These are phyloP conservation scores for Gobio occitaniae DNA, from an alignment of 2,797 vertebrate genomes.

Conservation along the genomic window DNA sequence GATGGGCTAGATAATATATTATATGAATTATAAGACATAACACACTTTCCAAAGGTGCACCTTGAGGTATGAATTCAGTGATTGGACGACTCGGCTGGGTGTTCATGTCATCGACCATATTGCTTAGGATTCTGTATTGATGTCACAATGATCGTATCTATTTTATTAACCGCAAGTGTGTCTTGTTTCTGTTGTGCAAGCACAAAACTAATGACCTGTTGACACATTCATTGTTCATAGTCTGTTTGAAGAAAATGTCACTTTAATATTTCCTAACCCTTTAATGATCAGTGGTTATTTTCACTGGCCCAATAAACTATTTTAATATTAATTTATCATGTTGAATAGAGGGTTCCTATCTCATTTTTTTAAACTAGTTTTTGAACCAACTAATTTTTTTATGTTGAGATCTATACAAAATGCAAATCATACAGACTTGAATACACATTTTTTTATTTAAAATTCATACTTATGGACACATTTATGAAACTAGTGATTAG, in stretches of 20 bases:
- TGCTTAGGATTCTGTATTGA: not conserved
- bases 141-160: not conserved
- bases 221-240: not conserved
- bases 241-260: not conserved
- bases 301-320: not conserved
- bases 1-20: constrained; percentile 25
- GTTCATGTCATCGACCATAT: not conserved
- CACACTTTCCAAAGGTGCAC: not conserved
- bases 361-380: not conserved
- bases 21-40: not conserved
- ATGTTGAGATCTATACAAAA: not conserved
- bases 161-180: not conserved
- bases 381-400: not conserved
- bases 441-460: not conserved
- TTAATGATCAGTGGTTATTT: not conserved
- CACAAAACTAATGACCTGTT: not conserved
- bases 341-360: not conserved
- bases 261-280: not conserved
- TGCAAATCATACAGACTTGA: not conserved
- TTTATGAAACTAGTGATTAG: not conserved
- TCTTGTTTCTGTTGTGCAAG: not conserved
- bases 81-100: too few relatives aligned
- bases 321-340: too few relatives aligned
- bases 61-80: not conserved
- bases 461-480: not conserved